Conservation (phyloP, 2,113 vertebrate species). For the Passer montanus region DNA sequence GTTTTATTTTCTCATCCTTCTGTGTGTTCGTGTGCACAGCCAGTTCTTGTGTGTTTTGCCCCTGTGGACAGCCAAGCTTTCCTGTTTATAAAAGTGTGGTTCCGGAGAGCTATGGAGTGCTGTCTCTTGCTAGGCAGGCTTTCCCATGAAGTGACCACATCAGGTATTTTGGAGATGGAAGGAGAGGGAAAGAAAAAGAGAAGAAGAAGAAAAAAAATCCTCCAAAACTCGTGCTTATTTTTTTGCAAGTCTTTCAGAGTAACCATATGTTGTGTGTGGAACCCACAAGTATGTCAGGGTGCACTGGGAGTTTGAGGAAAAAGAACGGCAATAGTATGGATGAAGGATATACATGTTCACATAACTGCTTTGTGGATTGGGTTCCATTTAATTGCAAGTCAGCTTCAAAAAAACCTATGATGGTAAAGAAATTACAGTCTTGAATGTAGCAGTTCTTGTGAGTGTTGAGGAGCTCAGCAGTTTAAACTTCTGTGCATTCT, state of each 20-base stretch:
- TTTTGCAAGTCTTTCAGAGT: background rate
- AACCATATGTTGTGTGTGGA: accelerated
- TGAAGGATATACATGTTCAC: background rate
- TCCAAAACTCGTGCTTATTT: background rate
- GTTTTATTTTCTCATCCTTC: background rate
- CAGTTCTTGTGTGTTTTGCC: background rate
- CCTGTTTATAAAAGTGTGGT: background rate
- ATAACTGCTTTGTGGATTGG: background rate
- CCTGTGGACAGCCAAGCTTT: background rate
- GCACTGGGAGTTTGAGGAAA: background rate
- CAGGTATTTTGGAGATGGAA: background rate
- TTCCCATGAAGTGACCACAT: background rate
- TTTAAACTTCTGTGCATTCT: background rate
- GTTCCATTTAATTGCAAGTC: background rate
- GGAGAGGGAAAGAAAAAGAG: background rate
- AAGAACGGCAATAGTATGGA: background rate
- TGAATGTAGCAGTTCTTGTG: background rate
- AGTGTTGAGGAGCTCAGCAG: background rate
- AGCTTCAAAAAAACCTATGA: background rate
- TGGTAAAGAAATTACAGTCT: background rate
- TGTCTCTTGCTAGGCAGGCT: background rate
- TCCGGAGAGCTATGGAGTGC: background rate
- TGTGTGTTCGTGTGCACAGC: accelerated
- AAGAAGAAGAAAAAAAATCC: background rate
- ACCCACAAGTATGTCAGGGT: background rate